Evolutionary conservation across 2,888 invertebrate genomes (phyloP), one percentile per base, ranked within the genome.

Genomic region (Macrosiphum euphorbiae): DNA sequence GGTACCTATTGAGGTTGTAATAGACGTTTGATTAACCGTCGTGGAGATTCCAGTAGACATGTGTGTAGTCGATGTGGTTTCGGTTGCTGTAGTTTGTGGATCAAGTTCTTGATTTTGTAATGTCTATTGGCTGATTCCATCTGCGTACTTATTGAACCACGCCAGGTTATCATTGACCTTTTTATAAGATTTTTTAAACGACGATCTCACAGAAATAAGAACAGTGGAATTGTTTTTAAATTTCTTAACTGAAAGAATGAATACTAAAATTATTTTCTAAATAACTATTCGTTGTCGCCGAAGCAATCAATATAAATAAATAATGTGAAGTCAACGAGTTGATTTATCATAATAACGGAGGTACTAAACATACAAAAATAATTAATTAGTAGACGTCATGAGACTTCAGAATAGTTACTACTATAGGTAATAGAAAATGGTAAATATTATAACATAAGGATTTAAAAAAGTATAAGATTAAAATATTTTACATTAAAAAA

Each of bases 171-270:
- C 5, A 10, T 84, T 50, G 55, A 85, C 28, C 2, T 58, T n/a
- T 26, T 58, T 47, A 26, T 67, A 93, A 1, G 89, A 89, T 89
- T 84, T 16, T 0, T 93, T 58, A 35, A 93, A 93, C 13, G 93
- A 93, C 35, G 8, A 26, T 85, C 10, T 89, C 3, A 93, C n/a
- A 8, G 88, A 85, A 11, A 4, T 58, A 2, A 85, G 89, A 1
- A 89, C 10, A n/a, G 35, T 58, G 5, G 35, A 10, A 10, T 89
- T 58, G 10, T 93, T 26, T 89, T 93, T 84, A 93, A 55, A 85
- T 55, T 8, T 78, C 20, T 78, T 52, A 92, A 10, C 92, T 92
- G 10, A 88, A 61, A 44, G 5, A 84, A 67, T 28, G 11, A 8
- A 0, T 58, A 58, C 10, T 26, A 11, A 61, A 28, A 61, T 61